These are phyloP conservation scores for Sebastes oblongus DNA, from an alignment of 2,797 vertebrate species.

Conservation along the genomic window DNA sequence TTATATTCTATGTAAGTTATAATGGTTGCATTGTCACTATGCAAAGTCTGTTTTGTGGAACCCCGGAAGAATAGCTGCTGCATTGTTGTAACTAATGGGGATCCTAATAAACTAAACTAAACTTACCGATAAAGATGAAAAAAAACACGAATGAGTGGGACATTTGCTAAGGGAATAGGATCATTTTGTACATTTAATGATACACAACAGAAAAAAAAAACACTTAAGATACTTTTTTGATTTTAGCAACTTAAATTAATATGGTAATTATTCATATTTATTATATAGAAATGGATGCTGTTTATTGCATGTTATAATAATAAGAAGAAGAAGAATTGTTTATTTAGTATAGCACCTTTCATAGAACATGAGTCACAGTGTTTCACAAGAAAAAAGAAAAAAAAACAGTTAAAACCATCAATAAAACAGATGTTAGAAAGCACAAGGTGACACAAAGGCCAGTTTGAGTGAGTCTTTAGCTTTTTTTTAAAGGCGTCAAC, in stretches of 20 bases:
- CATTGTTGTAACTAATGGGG: not conserved
- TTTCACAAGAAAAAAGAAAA: too few species aligned
- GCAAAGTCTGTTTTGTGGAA: not conserved
- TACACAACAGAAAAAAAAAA: not conserved
- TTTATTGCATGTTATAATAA: too few species aligned
- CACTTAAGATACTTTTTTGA: not conserved
- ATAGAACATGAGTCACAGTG: too few species aligned
- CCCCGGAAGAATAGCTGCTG: not conserved
- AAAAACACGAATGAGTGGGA: not conserved
- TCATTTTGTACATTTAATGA: not conserved
- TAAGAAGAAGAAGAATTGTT: too few species aligned
- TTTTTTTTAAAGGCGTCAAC: not conserved
- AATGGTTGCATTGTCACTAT: not conserved
- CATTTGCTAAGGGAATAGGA: not conserved
- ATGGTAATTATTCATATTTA: not conserved
- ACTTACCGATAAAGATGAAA: not conserved
- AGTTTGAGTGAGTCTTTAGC: not conserved
- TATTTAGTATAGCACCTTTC: too few species aligned
- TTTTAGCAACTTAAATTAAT: not conserved
- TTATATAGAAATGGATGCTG: not conserved
- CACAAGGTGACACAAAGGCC: not conserved
- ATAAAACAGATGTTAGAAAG: not conserved
- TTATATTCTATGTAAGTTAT: not conserved
- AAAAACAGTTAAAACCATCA: not conserved
- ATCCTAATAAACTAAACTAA: not conserved